phyloP scores from a whole-genome alignment of 1,140 invertebrate species.

The Lasioglossum baleicum region DNA sequence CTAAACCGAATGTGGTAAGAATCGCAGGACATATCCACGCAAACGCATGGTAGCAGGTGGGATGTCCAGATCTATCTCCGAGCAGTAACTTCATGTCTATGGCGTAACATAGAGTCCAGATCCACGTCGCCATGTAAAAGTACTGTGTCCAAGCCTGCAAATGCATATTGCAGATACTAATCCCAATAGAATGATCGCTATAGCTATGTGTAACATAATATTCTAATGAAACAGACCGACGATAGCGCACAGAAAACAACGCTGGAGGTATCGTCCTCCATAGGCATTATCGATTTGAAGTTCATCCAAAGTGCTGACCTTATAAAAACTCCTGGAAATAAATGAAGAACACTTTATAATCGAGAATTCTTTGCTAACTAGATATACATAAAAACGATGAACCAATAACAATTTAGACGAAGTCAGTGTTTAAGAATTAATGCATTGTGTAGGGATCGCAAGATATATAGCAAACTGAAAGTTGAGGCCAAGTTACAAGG shows the following conservation, averaged over 20 bases:
- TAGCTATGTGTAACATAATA: not conserved
- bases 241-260: conserved; percentile 87
- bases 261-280: conserved; percentile 83
- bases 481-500: too few relatives aligned
- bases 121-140: conserved; percentile 91
- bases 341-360: not conserved
- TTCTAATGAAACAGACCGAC: conserved; percentile 80
- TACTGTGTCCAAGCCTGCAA: conserved; percentile 90
- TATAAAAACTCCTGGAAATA: conserved; percentile 84
- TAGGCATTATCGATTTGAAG: conserved; percentile 84
- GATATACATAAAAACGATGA: too few relatives aligned
- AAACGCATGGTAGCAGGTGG: conserved; percentile 83
- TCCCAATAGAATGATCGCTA: not conserved
- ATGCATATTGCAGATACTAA: conserved; percentile 10
- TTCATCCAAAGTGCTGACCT: conserved; percentile 86
- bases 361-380: too few relatives aligned
- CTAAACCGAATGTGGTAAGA: conserved; percentile 84
- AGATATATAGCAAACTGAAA: too few relatives aligned
- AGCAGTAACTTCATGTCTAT: conserved; percentile 87
- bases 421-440: too few relatives aligned
- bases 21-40: conserved; percentile 87
- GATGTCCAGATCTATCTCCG: conserved; percentile 82
- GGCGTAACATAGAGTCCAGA: conserved; percentile 91
- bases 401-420: too few relatives aligned
- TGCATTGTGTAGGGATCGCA: too few relatives aligned